Evolutionary conservation across 1,140 invertebrate genomes (phyloP).

Genomic region (Drosophila chauvacae): DNA sequence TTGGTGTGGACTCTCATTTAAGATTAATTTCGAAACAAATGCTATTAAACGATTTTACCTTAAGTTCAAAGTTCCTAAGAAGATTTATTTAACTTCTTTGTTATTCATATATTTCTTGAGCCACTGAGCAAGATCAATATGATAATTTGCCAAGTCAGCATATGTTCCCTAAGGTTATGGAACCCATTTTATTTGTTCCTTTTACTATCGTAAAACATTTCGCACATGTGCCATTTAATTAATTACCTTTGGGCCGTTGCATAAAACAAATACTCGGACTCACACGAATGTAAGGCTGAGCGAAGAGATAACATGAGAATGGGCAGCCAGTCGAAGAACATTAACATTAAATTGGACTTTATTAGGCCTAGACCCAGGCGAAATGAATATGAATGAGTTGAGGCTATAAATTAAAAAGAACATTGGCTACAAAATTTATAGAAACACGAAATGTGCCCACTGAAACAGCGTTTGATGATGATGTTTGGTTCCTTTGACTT

Average conservation of each 20-base stretch:
- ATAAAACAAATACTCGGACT: slow-evolving; percentile 30
- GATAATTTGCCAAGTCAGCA: slow-evolving; percentile 14
- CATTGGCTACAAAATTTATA: slow-evolving; percentile 53
- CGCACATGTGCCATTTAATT: slow-evolving; percentile 43
- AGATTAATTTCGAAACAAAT: not conserved
- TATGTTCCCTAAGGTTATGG: slow-evolving; percentile 11
- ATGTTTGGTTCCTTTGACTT: slow-evolving; percentile 35
- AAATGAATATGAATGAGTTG: slow-evolving; percentile 69
- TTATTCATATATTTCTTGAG: not conserved
- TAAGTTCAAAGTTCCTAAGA: not conserved
- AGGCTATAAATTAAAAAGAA: slow-evolving; percentile 67
- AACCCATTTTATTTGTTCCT: not conserved
- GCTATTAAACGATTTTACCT: no score
- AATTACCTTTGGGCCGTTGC: slow-evolving; percentile 48
- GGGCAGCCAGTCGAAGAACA: slow-evolving; percentile 16
- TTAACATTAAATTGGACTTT: slow-evolving; percentile 63
- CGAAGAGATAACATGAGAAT: slow-evolving; percentile 13
- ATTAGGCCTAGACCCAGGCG: slow-evolving; percentile 32
- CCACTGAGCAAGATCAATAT: not conserved
- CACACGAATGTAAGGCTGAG: not conserved
- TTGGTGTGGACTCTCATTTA: not conserved
- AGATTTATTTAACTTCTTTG: not conserved
- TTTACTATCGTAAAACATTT: slow-evolving; percentile 24
- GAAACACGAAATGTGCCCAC: slow-evolving; percentile 23
- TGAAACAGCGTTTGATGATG: slow-evolving; percentile 58